Evolutionary conservation across 2,113 vertebrate genomes (phyloP).

Genomic region (Bettongia penicillata): DNA sequence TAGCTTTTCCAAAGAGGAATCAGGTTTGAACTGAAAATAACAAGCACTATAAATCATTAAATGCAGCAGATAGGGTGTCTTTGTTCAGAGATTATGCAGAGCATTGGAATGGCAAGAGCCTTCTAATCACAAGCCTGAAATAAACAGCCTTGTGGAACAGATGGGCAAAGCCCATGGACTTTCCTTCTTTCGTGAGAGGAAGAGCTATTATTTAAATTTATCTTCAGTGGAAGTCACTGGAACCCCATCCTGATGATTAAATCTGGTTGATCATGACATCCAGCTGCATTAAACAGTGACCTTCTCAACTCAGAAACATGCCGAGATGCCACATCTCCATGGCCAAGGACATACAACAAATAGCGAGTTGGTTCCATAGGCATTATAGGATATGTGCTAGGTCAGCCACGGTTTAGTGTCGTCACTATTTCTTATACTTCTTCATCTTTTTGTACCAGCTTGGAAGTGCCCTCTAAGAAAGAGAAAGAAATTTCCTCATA

Average conservation of each 20-base stretch:
- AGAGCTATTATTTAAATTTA: constrained; percentile 73
- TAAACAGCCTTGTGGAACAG: constrained; percentile 64
- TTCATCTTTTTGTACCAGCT: neutral
- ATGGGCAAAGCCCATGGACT: constrained; percentile 63
- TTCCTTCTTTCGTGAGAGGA: constrained; percentile 54
- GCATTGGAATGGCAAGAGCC: constrained; percentile 34
- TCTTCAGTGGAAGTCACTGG: constrained; percentile 57
- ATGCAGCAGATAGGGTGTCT: neutral
- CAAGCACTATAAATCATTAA: constrained; percentile 50
- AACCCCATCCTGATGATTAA: constrained; percentile 70
- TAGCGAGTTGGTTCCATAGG: neutral
- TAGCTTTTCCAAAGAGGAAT: constrained; percentile 29
- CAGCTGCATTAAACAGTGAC: constrained; percentile 58
- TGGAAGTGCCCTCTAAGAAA: neutral
- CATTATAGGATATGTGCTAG: neutral
- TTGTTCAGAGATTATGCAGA: constrained; percentile 37
- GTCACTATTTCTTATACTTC: neutral
- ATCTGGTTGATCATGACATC: constrained; percentile 62
- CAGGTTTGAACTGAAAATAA: constrained; percentile 44
- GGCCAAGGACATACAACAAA: constrained; percentile 50
- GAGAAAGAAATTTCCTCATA: neutral
- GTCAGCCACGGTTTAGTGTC: neutral
- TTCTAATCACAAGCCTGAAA: constrained; percentile 61
- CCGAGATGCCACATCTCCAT: constrained; percentile 36
- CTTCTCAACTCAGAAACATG: constrained; percentile 52